Base-by-base conservation (phyloP, 2,888 invertebrate species). In the Noctuana brunneofusca region DNA sequence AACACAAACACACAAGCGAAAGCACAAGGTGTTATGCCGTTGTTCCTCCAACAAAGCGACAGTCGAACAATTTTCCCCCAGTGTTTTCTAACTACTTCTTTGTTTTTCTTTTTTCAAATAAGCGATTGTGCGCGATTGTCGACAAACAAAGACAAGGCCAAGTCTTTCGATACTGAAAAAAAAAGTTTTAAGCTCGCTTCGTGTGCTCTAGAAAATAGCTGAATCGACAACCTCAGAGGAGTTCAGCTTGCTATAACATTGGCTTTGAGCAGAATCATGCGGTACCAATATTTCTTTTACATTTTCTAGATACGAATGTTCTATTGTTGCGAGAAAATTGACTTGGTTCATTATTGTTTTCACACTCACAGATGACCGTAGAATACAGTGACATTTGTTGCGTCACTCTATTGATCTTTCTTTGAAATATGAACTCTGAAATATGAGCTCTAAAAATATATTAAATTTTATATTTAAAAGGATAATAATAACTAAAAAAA, bases 141-240 rank as follows among this genome's bases (percentile, higher is more conserved):
- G 62, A 62, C 62, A 55, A 55, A 62, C 55, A 62, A 16, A 62
- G 24, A 38, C 49, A 38, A 62, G 49, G 55, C 55, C 62, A 62
- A 62, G 62, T 55, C 62, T 62, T 48, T 24, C 24, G 62, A 62
- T 62, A 62, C 55, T 62, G 62, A 24, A 38, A 55, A 54, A 59
- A 55, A 55, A 62, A 54, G 48, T 46, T 48, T 22, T n/a, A 20
- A 60, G 54, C 46, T 60, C 27, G 27, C 11, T 55, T 46, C 22
- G 12, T 27, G 32, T 41, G 62, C 54, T 38, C 54, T 48, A 62
- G 48, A 62, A 49, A 55, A 48, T 22, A 24, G 48, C 38, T 49
- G 49, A 55, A 62, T 48, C 27, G 54, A 54, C 54, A 48, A 55
- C n/a, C 24, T 35, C 18, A 20, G 46, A 38, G 43, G 9, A 18